Conservation (phyloP, 2,113 vertebrate genomes). For the Brienomyrus longianalis region DNA sequence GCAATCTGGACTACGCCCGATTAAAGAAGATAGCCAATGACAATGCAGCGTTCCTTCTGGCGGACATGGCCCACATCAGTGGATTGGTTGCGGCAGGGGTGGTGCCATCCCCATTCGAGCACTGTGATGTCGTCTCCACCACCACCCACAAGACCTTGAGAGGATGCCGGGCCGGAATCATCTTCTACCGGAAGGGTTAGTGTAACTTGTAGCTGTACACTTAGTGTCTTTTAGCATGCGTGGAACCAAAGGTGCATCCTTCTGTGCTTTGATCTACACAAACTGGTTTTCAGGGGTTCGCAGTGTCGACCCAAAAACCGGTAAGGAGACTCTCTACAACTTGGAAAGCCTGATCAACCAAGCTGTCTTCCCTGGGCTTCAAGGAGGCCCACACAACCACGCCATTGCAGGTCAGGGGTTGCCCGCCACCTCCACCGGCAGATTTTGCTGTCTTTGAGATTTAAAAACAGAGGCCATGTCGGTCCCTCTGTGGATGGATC, state of each 20-base stretch:
- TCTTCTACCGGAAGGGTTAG: conserved; percentile 89
- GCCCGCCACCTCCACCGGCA: neutral
- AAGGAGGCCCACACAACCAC: conserved; percentile 95
- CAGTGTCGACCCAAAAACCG: conserved; percentile 77
- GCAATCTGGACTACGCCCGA: conserved; percentile 83
- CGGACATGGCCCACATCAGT: conserved; percentile 95
- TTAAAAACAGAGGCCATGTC: too few relatives aligned
- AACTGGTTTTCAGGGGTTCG: conserved; percentile 62
- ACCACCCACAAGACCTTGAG: conserved; percentile 94
- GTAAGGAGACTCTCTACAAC: conserved; percentile 80
- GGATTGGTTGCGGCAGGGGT: conserved; percentile 82
- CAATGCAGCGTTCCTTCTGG: conserved; percentile 80
- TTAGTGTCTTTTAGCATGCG: neutral
- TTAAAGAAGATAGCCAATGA: conserved; percentile 76
- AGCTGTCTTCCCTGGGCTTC: conserved; percentile 89
- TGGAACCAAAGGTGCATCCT: neutral
- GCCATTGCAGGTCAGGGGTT: conserved; percentile 79
- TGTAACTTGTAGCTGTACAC: neutral
- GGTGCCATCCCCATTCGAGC: conserved; percentile 83
- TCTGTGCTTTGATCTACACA: neutral
- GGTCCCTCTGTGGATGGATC: neutral
- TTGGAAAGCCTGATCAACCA: conserved; percentile 88
- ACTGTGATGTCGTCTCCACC: conserved; percentile 84
- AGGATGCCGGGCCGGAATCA: conserved; percentile 85
- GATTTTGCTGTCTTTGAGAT: neutral